These are phyloP conservation scores for Lycorma delicatula DNA, from an alignment of 1,140 invertebrate species.

Conservation along the genomic window DNA sequence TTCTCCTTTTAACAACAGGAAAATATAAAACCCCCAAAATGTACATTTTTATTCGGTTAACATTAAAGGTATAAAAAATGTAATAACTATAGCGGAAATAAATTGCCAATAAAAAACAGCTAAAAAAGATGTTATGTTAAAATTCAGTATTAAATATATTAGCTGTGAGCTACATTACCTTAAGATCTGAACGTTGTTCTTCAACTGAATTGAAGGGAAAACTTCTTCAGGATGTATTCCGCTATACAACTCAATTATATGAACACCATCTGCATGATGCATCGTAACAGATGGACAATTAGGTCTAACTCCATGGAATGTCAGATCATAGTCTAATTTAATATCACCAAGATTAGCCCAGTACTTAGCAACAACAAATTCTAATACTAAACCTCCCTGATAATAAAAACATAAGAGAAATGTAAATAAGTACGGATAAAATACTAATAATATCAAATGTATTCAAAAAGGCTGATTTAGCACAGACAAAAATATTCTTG, in stretches of 20 bases:
- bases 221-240: conserved; percentile 72
- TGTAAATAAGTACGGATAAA: background rate
- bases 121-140: too few relatives aligned
- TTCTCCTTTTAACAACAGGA: too few relatives aligned
- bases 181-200: conserved; percentile 67
- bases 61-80: too few relatives aligned
- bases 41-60: too few relatives aligned
- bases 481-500: too few relatives aligned
- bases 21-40: too few relatives aligned
- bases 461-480: too few relatives aligned
- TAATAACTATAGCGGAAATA: too few relatives aligned
- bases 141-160: too few relatives aligned
- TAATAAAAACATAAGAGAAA: conserved; percentile 25
- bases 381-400: conserved; percentile 65
- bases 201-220: conserved; percentile 61
- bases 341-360: conserved; percentile 83
- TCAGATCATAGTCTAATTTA: conserved; percentile 61
- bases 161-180: too few relatives aligned
- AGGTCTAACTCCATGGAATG: conserved; percentile 75
- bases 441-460: too few relatives aligned
- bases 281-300: conserved; percentile 51
- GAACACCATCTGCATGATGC: conserved; percentile 69
- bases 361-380: conserved; percentile 86
- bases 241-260: conserved; percentile 56
- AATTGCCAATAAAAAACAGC: too few relatives aligned